These are phyloP conservation scores for Harpalus rufipes DNA, from an alignment of 2,888 invertebrate species.

Conservation along the genomic window DNA sequence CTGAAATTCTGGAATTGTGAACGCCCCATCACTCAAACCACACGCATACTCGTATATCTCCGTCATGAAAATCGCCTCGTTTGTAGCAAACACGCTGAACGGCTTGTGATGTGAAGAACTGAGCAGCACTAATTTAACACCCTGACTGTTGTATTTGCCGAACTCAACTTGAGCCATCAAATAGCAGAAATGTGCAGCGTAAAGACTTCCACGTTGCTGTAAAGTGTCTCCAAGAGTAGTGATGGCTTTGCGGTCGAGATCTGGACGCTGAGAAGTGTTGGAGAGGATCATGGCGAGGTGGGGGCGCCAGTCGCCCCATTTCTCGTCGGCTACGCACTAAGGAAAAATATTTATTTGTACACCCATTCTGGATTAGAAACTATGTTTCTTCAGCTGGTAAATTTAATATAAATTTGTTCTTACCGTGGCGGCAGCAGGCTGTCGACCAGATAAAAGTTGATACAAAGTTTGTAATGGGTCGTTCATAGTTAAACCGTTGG, in stretches of 20 bases:
- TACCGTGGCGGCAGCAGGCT: conserved; percentile 88
- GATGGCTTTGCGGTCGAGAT: conserved; percentile 87
- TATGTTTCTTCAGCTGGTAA: too few species aligned
- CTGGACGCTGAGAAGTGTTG: conserved; percentile 87
- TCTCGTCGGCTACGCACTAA: conserved; percentile 84
- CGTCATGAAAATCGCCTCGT: conserved; percentile 94
- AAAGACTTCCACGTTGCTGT: conserved; percentile 86
- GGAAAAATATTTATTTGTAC: too few species aligned
- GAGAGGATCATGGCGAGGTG: conserved; percentile 97
- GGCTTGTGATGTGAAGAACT: conserved; percentile 85
- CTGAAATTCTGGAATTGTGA: conserved; percentile 87
- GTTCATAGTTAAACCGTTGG: conserved; percentile 88
- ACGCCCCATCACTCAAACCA: conserved; percentile 86
- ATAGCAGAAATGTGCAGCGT: conserved; percentile 98
- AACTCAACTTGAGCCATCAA: conserved; percentile 88
- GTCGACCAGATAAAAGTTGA: conserved; percentile 90
- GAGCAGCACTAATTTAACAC: conserved; percentile 87
- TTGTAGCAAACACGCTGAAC: conserved; percentile 85
- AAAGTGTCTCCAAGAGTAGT: conserved; percentile 88
- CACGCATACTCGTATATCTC: conserved; percentile 97
- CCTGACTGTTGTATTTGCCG: conserved; percentile 77
- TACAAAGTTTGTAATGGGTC: conserved; percentile 97
- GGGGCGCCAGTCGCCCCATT: conserved; percentile 96
- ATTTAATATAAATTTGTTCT: conserved; percentile 65
- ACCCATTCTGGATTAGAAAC: too few species aligned